Evolutionary conservation across 2,888 invertebrate genomes (phyloP).

Genomic region (Lucinisca nassula): DNA sequence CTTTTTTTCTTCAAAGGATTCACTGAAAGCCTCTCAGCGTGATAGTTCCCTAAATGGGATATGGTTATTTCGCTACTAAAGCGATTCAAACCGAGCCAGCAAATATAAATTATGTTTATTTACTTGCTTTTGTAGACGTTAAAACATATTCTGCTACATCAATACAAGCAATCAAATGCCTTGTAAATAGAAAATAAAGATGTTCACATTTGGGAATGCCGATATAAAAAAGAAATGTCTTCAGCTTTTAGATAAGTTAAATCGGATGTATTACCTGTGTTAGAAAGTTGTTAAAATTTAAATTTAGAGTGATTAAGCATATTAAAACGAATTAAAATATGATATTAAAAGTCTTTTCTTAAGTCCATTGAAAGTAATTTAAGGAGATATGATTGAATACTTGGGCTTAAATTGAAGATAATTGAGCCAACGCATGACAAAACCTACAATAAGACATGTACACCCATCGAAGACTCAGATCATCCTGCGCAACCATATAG

Average conservation of each 20-base stretch:
- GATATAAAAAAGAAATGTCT: too few species aligned
- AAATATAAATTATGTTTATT: background rate
- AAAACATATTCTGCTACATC: background rate
- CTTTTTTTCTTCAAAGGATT: too few species aligned
- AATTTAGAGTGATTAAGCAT: constrained; percentile 1
- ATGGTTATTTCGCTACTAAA: background rate
- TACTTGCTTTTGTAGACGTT: background rate
- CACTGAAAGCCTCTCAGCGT: too few species aligned
- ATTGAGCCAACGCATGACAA: too few species aligned
- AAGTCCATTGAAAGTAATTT: background rate
- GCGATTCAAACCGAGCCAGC: background rate
- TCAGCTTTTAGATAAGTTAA: too few species aligned
- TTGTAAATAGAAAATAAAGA: background rate
- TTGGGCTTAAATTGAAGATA: constrained; percentile 58
- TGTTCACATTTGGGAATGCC: too few species aligned
- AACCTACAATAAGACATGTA: too few species aligned
- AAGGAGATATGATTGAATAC: constrained; percentile 14
- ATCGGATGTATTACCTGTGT: too few species aligned
- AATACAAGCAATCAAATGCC: background rate
- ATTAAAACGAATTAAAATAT: constrained; percentile 2
- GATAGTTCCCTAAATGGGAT: background rate
- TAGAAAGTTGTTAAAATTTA: background rate
- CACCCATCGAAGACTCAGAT: too few species aligned
- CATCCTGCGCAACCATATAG: too few species aligned
- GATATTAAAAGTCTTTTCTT: background rate